A percentile compares a stretch with the other conserved stretches of the same genome.
Conservation (phyloP, 2,797 vertebrate species). For the Gallinago stenura region DNA sequence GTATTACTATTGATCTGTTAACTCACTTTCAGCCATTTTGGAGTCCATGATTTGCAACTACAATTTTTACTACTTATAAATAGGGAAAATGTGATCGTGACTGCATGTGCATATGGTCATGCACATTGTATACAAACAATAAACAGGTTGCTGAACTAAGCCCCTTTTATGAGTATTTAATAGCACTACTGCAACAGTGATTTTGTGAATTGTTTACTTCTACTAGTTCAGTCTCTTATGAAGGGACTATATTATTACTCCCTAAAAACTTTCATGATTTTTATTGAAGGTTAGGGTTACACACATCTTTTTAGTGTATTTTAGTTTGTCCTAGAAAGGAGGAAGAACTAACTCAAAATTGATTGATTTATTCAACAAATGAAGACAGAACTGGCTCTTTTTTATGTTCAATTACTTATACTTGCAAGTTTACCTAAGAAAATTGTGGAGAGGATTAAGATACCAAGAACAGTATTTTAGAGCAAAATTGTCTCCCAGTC, state of each 20-base stretch:
- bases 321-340: neutral
- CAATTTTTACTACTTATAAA: neutral
- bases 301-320: neutral
- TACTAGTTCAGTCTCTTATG: neutral
- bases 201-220: neutral
- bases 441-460: neutral
- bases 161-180: neutral
- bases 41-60: neutral
- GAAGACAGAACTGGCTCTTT: neutral
- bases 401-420: neutral
- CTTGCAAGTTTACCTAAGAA: neutral
- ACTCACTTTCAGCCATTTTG: neutral
- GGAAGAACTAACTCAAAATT: neutral
- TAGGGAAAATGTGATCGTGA: neutral
- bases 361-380: neutral
- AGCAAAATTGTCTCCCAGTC: neutral
- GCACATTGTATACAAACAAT: neutral
- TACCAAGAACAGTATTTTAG: neutral
- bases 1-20: conserved; percentile 63
- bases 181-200: neutral
- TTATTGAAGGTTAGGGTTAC: neutral
- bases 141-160: neutral
- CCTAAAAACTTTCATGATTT: neutral
- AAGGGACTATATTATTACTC: neutral
- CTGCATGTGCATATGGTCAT: neutral